These are phyloP conservation scores for Xiphophorus couchianus DNA, from an alignment of 2,113 vertebrate genomes.

Conservation along the genomic window DNA sequence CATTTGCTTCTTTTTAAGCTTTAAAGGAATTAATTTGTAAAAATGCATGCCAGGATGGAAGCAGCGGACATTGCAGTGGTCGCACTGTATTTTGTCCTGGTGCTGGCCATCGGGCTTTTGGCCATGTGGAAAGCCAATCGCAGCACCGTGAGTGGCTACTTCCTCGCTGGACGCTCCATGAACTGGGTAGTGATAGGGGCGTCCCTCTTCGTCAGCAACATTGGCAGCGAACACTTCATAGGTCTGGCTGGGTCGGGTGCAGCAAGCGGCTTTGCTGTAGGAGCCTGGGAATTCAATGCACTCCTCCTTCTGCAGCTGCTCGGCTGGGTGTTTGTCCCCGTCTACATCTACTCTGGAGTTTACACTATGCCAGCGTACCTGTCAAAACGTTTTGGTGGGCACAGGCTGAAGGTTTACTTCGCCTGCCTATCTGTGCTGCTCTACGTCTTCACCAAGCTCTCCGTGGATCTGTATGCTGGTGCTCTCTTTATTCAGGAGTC, in stretches of 20 bases:
- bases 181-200: slow-evolving; percentile 94
- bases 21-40: slow-evolving; percentile 35
- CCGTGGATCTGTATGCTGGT: slow-evolving; percentile 97
- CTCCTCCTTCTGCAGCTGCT: slow-evolving; percentile 96
- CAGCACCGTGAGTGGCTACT: slow-evolving; percentile 97
- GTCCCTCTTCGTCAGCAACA: slow-evolving; percentile 99
- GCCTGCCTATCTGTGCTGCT: slow-evolving; percentile 91
- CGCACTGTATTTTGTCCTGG: slow-evolving; percentile 94
- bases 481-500: slow-evolving; percentile 99
- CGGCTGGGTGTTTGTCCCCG: slow-evolving; percentile 97
- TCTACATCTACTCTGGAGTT: slow-evolving; percentile 95
- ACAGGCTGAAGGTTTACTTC: slow-evolving; percentile 95
- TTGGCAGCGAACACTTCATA: slow-evolving; percentile 99
- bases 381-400: slow-evolving; percentile 94
- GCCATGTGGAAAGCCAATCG: slow-evolving; percentile 98
- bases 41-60: slow-evolving; percentile 90
- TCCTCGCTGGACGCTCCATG: slow-evolving; percentile 98
- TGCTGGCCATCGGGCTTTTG: slow-evolving; percentile 93
- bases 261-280: slow-evolving; percentile 96
- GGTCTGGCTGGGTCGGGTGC: slow-evolving; percentile 98
- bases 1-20: slow-evolving; percentile 15
- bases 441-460: slow-evolving; percentile 98
- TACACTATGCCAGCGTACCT: slow-evolving; percentile 99
- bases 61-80: slow-evolving; percentile 94
- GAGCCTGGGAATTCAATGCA: slow-evolving; percentile 98